Evolutionary conservation across 1,140 invertebrate genomes (phyloP).

Genomic region (Calephelis virginiensis): DNA sequence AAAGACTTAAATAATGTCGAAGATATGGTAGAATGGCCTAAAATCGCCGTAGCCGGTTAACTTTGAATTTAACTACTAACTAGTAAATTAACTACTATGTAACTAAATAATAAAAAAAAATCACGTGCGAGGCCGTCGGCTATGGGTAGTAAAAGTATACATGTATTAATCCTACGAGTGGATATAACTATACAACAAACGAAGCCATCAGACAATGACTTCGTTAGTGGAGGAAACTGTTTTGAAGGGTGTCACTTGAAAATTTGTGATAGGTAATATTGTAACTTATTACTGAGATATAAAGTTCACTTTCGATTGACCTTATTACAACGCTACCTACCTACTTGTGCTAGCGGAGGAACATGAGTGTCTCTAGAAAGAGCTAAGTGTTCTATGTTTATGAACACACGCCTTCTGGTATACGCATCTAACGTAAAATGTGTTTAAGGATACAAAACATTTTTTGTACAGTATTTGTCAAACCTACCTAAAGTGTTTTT

Average conservation of each 20-base stretch:
- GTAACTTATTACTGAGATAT: not conserved
- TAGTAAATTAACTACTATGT: too few species aligned
- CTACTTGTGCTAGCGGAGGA: not conserved
- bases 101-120: too few species aligned
- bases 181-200: slow-evolving; percentile 4
- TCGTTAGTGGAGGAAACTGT: slow-evolving; percentile 8
- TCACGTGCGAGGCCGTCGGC: too few species aligned
- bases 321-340: not conserved
- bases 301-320: not conserved
- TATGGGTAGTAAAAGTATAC: too few species aligned
- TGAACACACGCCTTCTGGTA: not conserved
- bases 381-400: not conserved
- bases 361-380: slow-evolving; percentile 7
- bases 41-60: too few species aligned
- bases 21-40: too few species aligned
- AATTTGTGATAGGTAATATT: not conserved
- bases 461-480: too few species aligned
- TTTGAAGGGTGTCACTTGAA: slow-evolving; percentile 9
- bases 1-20: too few species aligned
- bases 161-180: not conserved
- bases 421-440: too few species aligned
- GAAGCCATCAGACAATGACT: slow-evolving; percentile 10
- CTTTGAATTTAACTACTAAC: too few species aligned
- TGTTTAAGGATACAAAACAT: too few species aligned
- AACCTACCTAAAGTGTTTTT: too few species aligned